Base-by-base conservation (phyloP, 2,888 invertebrate species). In the Tenthredo mesomela region DNA sequence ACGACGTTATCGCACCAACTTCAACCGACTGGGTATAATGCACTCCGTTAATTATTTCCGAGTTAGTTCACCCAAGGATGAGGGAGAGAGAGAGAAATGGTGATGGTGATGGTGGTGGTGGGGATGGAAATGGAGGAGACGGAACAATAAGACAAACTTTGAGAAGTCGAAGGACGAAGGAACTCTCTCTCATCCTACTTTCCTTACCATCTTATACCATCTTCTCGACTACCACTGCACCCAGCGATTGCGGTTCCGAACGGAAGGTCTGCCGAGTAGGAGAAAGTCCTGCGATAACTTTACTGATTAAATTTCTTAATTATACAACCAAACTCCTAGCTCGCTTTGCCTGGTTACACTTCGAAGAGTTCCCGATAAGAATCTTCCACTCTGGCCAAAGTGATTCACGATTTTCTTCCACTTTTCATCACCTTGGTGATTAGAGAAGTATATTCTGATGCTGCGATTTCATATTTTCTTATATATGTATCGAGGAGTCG, bases 251-350 rank as follows among this genome's bases (percentile, higher is more conserved):
- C 21, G 77, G 77, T 77, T 50, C 5, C 29, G n/a, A 54, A 71
- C 21, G 47, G 9, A n/a, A 77, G 54, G 54, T 77, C 77, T 77
- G 75, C 43, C 40, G 83, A 71, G 33, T 73, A 85, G 73, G 50
- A 65, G 73, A 83, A 77, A 82, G 75, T 82, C 75, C 50, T 33
- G 4, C 86, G 89, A 89, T 88, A 88, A 88, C 87, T 89, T 88
- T 85, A 54, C 86, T 87, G 89, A 90, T 90, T 89, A 90, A 90
- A 89, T 90, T 87, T 87, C 87, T 87, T 88, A 65, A 86, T 82
- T 84, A 84, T 58, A 75, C 65, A 18, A 37, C 82, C 21, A 43
- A 21, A 73, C n/a, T 43, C 71, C 70, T 37, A 61, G 21, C 37
- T 21, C 21, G n/a, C n/a, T 43, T 18, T 12, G 40, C 43, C 40